Conservation (phyloP, 2,797 vertebrate genomes). For the Karalla daura region DNA sequence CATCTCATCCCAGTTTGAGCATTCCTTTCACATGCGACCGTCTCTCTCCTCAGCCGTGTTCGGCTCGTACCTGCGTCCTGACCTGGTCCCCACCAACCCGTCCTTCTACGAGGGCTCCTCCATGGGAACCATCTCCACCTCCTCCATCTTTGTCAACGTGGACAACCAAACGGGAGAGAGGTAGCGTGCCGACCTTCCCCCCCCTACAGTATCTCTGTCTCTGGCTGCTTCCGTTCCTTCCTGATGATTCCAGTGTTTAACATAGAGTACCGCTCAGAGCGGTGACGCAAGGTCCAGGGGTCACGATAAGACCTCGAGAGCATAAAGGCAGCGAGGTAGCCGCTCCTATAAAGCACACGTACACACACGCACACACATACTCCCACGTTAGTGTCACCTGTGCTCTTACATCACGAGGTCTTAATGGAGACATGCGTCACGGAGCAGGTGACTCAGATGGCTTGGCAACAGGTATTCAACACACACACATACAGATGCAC, state of each 20-base stretch:
- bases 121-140: slow-evolving; percentile 82
- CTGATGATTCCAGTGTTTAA: background rate
- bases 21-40: background rate
- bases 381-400: slow-evolving; percentile 30
- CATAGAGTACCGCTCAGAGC: background rate
- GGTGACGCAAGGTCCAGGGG: background rate
- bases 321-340: background rate
- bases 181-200: slow-evolving; percentile 33
- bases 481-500: background rate
- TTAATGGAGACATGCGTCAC: slow-evolving; percentile 34
- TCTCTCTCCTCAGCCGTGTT: slow-evolving; percentile 67
- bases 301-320: too few relatives aligned
- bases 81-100: slow-evolving; percentile 75
- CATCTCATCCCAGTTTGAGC: too few relatives aligned
- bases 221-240: background rate
- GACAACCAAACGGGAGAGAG: slow-evolving; percentile 76
- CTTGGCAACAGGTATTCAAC: slow-evolving; percentile 6
- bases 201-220: background rate
- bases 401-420: slow-evolving; percentile 15
- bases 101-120: slow-evolving; percentile 80
- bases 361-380: slow-evolving; percentile 6
- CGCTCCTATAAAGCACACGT: background rate
- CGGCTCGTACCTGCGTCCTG: slow-evolving; percentile 72
- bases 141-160: slow-evolving; percentile 76
- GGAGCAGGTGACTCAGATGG: slow-evolving; percentile 53